Conservation (phyloP, 2,797 vertebrate species). For the Trematomus bernacchii region DNA sequence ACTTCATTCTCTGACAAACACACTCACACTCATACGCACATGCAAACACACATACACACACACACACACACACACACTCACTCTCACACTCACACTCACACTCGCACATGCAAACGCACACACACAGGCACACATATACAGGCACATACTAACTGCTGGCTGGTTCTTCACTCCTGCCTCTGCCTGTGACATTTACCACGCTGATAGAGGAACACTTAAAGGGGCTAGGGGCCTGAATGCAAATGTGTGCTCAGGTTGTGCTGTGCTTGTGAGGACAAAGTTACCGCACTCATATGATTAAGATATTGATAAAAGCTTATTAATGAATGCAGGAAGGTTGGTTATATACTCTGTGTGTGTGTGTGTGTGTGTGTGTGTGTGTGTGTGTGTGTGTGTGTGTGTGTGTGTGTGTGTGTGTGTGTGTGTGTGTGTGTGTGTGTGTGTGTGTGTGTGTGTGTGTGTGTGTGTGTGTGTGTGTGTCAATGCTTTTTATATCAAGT, state of each 20-base stretch:
- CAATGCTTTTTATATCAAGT: not conserved
- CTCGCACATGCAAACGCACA: too few species aligned
- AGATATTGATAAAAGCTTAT: slow-evolving; percentile 22
- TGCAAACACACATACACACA: slow-evolving; percentile 17
- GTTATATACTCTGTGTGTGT: not conserved
- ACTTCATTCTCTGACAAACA: slow-evolving; percentile 63
- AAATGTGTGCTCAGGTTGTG: slow-evolving; percentile 47
- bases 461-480: not conserved
- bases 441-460: not conserved
- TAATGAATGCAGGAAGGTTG: not conserved
- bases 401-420: slow-evolving; percentile 1
- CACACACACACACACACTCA: not conserved
- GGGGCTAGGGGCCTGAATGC: slow-evolving; percentile 59
- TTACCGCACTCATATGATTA: slow-evolving; percentile 20
- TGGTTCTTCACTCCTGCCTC: slow-evolving; percentile 31
- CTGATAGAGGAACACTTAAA: slow-evolving; percentile 72
- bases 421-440: not conserved
- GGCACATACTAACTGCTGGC: slow-evolving; percentile 7
- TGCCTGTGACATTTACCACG: slow-evolving; percentile 82
- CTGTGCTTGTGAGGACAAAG: slow-evolving; percentile 16
- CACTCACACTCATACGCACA: slow-evolving; percentile 16
- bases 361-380: not conserved
- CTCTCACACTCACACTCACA: too few species aligned
- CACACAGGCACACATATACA: slow-evolving; percentile 20
- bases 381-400: not conserved